Evolutionary conservation across 2,797 vertebrate genomes (phyloP).

Genomic region (Gallinago solitaria): DNA sequence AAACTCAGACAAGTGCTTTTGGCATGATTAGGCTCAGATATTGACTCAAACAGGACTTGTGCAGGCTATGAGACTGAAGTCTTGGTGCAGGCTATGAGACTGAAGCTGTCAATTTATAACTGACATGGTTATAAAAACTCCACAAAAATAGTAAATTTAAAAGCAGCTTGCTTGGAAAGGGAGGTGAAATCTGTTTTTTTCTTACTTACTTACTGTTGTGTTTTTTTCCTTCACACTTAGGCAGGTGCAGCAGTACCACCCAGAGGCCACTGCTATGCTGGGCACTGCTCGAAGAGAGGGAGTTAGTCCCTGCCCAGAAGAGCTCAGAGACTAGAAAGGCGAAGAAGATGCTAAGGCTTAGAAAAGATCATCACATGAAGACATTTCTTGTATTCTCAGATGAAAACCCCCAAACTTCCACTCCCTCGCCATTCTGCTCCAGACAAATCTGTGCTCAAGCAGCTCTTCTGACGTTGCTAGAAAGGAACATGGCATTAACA

Average conservation of each 20-base stretch:
- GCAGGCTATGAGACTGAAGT: neutral
- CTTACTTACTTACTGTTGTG: too few relatives aligned
- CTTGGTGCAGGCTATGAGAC: neutral
- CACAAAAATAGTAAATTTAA: neutral
- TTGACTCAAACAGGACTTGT: constrained; percentile 27
- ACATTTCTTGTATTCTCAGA: neutral
- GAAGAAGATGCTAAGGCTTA: neutral
- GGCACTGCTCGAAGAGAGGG: neutral
- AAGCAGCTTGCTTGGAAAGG: constrained; percentile 1
- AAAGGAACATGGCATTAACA: neutral
- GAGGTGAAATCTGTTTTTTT: neutral
- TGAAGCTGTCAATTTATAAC: neutral
- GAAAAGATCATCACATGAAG: neutral
- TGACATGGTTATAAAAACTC: neutral
- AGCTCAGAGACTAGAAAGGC: neutral
- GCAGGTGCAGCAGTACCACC: constrained; percentile 39
- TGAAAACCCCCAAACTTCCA: neutral
- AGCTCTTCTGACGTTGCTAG: neutral
- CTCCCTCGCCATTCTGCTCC: neutral
- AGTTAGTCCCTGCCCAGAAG: neutral
- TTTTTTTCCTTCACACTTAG: neutral
- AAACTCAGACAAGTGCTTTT: constrained; percentile 9
- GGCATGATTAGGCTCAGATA: constrained; percentile 2
- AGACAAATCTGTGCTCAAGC: neutral
- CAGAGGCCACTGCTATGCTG: neutral